These are phyloP conservation scores for Phragmatobia fuliginosa DNA, from an alignment of 2,888 invertebrate species.

Conservation along the genomic window DNA sequence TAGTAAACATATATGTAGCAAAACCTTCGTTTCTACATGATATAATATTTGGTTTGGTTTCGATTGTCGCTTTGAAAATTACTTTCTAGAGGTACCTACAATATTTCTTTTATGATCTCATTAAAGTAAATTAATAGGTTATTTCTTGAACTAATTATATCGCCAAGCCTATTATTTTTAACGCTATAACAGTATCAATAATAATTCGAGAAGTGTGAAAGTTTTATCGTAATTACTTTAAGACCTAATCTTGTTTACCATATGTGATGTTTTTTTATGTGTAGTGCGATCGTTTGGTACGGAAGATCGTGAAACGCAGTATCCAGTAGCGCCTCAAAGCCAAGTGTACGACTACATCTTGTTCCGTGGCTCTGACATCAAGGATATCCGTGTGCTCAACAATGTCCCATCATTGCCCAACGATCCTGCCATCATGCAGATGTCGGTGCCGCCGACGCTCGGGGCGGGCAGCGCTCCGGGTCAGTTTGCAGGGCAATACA, in stretches of 20 bases:
- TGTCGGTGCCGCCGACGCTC: conserved; percentile 92
- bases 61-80: neutral
- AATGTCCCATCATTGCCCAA: conserved; percentile 94
- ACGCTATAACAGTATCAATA: neutral
- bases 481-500: conserved; percentile 88
- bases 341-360: conserved; percentile 99
- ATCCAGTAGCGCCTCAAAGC: conserved; percentile 98
- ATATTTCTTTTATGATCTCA: conserved; percentile 22
- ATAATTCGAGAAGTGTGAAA: neutral
- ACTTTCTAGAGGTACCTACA: conserved; percentile 21
- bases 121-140: neutral
- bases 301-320: conserved; percentile 98
- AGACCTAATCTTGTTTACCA: conserved; percentile 16
- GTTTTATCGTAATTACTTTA: neutral
- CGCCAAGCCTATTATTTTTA: no score
- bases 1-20: neutral
- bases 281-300: conserved; percentile 99
- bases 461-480: conserved; percentile 87
- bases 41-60: conserved; percentile 7
- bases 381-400: conserved; percentile 98
- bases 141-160: neutral
- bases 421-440: conserved; percentile 99
- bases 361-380: conserved; percentile 99
- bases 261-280: conserved; percentile 61
- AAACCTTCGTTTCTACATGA: neutral